Conservation (phyloP, 2,113 vertebrate species). For the Sterrhoptilus dennistouni region DNA sequence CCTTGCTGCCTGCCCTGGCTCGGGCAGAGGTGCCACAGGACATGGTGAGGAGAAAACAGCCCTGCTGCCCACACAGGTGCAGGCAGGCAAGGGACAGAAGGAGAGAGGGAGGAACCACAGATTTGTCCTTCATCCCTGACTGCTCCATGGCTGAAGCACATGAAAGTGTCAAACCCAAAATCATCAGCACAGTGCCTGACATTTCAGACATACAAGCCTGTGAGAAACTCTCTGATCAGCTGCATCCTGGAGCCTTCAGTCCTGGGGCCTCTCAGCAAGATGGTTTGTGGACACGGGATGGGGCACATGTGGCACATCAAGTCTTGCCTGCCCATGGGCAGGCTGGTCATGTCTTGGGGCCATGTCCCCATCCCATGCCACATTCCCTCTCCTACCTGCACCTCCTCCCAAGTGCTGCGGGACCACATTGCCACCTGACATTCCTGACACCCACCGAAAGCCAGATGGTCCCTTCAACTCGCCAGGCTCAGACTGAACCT, state of each 20-base stretch:
- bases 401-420: rapidly evolving
- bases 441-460: not conserved
- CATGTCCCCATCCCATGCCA: not conserved
- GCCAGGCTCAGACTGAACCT: not conserved
- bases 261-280: not conserved
- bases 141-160: not conserved
- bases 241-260: not conserved
- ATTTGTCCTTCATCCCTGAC: not conserved
- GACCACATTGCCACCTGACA: not conserved
- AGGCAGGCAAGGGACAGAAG: not conserved
- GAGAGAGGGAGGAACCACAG: not conserved
- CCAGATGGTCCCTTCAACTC: not conserved
- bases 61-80: rapidly evolving
- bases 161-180: not conserved
- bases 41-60: not conserved
- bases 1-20: not conserved
- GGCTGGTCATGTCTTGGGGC: not conserved
- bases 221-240: not conserved
- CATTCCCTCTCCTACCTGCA: not conserved
- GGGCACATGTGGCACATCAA: not conserved
- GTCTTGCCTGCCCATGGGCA: not conserved
- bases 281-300: not conserved
- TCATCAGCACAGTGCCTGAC: not conserved
- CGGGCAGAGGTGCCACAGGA: not conserved
- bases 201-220: not conserved